Evolutionary conservation across 1,140 invertebrate species (phyloP).

Genomic region (Zaprionus lachaisei): DNA sequence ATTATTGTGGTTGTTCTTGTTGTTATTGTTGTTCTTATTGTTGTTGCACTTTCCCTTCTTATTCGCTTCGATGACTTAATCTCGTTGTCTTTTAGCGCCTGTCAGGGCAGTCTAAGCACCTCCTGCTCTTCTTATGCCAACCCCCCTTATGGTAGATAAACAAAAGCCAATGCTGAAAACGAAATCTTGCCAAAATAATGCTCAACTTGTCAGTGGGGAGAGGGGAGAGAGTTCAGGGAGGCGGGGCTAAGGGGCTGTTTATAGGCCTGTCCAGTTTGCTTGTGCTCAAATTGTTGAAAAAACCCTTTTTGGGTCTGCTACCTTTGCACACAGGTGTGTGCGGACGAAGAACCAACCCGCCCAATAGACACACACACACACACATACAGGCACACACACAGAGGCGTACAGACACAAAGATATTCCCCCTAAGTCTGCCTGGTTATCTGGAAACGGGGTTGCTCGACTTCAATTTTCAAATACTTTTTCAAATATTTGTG

Average conservation of each 20-base stretch:
- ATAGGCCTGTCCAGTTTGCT: constrained; percentile 25
- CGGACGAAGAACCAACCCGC: not conserved
- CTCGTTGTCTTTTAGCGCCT: constrained; percentile 73
- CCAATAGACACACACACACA: not conserved
- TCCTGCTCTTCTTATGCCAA: not conserved
- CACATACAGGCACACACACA: not conserved
- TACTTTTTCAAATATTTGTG: constrained; percentile 74
- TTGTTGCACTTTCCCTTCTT: constrained; percentile 47
- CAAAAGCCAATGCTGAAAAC: constrained; percentile 45
- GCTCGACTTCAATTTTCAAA: constrained; percentile 65
- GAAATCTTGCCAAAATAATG: constrained; percentile 55
- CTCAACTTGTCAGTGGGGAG: constrained; percentile 30
- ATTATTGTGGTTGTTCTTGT: constrained; percentile 44
- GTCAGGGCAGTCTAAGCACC: constrained; percentile 41
- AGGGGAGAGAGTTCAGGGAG: not conserved
- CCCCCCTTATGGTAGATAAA: constrained; percentile 17
- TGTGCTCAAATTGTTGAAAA: constrained; percentile 24
- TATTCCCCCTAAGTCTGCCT: not conserved
- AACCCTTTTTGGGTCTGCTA: constrained; percentile 50
- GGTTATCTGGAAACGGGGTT: not conserved
- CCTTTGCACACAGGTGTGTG: constrained; percentile 46
- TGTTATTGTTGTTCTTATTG: constrained; percentile 22
- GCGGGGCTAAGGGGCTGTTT: not conserved
- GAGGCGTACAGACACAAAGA: not conserved
- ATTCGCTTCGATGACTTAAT: constrained; percentile 77